A percentile compares a stretch with the other conserved stretches of the same genome.
Conservation (phyloP, 2,888 invertebrate genomes). For the Alcis repandata region DNA sequence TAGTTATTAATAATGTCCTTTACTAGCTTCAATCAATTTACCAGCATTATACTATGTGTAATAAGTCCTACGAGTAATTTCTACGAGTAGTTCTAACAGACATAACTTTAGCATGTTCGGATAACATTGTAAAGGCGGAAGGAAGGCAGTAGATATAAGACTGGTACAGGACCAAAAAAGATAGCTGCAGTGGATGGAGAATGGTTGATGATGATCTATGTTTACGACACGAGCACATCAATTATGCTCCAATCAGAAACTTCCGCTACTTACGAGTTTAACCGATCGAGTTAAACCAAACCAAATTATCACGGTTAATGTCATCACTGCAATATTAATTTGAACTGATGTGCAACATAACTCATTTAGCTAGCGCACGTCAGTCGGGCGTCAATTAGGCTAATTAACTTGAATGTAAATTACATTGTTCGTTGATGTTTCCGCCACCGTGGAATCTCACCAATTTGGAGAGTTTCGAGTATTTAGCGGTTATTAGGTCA, state of each 20-base stretch:
- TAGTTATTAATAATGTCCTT: too few species aligned
- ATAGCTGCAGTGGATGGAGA: too few species aligned
- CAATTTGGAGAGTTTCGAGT: conserved; percentile 51
- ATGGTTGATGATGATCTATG: too few species aligned
- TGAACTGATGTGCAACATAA: conserved; percentile 42
- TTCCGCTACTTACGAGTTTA: not conserved
- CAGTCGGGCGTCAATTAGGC: conserved; percentile 53
- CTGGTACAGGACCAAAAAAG: too few species aligned
- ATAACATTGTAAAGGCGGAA: too few species aligned
- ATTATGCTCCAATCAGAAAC: conserved; percentile 2
- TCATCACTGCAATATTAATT: conserved; percentile 33
- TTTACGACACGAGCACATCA: not conserved
- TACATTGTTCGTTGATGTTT: conserved; percentile 67
- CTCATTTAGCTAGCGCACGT: conserved; percentile 46
- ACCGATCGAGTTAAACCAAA: conserved; percentile 9
- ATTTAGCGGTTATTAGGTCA: conserved; percentile 58
- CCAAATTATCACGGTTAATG: conserved; percentile 17
- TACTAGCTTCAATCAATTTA: too few species aligned
- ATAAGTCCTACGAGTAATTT: too few species aligned
- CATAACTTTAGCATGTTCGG: too few species aligned
- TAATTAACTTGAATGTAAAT: conserved; percentile 59
- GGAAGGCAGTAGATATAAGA: too few species aligned
- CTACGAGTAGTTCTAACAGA: too few species aligned
- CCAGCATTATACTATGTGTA: too few species aligned
- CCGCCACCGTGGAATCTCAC: conserved; percentile 65